Base-by-base conservation (phyloP, 2,797 vertebrate species). In the Iguana delicatissima region DNA sequence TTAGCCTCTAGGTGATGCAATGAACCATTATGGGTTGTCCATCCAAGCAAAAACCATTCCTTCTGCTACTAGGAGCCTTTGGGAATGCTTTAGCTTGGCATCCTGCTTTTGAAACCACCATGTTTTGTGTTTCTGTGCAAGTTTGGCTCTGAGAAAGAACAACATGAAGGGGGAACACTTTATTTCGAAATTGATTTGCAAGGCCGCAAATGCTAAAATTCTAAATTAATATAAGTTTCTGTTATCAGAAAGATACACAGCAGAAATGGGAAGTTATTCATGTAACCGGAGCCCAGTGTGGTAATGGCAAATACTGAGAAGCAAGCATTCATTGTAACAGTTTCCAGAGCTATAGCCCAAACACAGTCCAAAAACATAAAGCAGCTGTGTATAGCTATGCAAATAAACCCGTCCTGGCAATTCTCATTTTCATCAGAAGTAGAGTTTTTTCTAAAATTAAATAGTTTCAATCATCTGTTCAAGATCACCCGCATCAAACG, bases 1-100 rank as follows among this genome's bases (percentile, higher is more conserved):
- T 12, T 52, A 91, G 87, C 84, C 91, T 84, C 59, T 67, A 90
- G 81, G 88, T 91, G 85, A 87, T 1, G 29, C 22, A 93, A 46
- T 24, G 80, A 90, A 42, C 7, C 0, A 0, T 32, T 42, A 26
- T 14, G 24, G 8, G 0, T 64, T 90, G 76, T 79, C 85, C 79
- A 29, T 55, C 0, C 0, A 38, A 87, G 79, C 57, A 76, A 85
- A 0, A 0, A 91, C 85, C 9, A 5, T 26, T 92, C 86, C 81
- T 90, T 81, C 64, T 74, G 4, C 62, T 74, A 59, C 76, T 38
- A 32, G 87, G 80, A 3, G 0, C 6, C 3, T 85, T 87, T 76
- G 46, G 72, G 69, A 62, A n/a, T 82, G 62, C 24, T 79, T 29
- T 80, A 67, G 46, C 62, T 16, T 80, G 52, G 74, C 79, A 4